phyloP scores from a whole-genome alignment of 1,140 invertebrate species.

The Camponotus pennsylvanicus region DNA sequence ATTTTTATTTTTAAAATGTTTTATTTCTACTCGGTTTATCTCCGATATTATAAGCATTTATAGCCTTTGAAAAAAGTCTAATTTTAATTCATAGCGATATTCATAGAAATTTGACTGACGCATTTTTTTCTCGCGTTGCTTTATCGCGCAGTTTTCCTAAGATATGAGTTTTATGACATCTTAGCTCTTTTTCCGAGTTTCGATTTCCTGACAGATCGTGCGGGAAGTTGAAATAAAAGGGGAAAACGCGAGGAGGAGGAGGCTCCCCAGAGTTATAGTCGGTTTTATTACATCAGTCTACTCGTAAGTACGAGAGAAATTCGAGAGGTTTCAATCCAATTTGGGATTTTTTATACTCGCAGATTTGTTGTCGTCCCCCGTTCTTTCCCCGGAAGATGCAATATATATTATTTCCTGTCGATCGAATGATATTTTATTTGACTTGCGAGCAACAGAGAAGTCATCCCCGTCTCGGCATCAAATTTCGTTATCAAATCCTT shows the following conservation, averaged over 20 bases:
- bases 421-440: conserved; percentile 19
- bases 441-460: neutral
- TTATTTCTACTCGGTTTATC: neutral
- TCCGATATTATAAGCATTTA: neutral
- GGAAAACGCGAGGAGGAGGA: conserved; percentile 13
- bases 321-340: conserved; percentile 47
- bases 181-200: conserved; percentile 34
- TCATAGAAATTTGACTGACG: neutral
- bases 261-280: conserved; percentile 37
- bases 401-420: conserved; percentile 55
- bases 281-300: conserved; percentile 45
- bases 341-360: conserved; percentile 34
- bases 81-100: conserved; percentile 26
- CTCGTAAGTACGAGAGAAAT: conserved; percentile 45
- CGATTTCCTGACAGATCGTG: conserved; percentile 50
- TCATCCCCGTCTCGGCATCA: neutral
- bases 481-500: conserved; percentile 15
- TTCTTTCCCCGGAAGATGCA: conserved; percentile 34
- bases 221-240: conserved; percentile 51
- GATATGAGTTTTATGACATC: conserved; percentile 49
- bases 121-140: neutral
- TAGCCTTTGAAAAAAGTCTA: no score
- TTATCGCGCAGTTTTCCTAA: conserved; percentile 31
- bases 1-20: neutral
- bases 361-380: conserved; percentile 40